Conservation (phyloP, 2,888 invertebrate genomes). For the Nowickia ferox region DNA sequence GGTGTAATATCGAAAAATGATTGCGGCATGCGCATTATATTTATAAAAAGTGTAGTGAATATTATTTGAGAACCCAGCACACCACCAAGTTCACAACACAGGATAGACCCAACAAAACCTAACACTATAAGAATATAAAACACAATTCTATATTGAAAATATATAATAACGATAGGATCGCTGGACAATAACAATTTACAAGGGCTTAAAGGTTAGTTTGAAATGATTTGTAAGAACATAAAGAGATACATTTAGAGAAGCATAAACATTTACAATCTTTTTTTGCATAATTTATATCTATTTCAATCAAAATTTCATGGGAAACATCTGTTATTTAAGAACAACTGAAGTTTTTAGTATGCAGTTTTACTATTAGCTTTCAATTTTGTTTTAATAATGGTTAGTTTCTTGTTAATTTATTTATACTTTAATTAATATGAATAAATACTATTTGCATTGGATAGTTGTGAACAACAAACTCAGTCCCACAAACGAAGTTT, state of each 20-base stretch:
- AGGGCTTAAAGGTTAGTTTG: neutral
- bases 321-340: no score
- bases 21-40: slow-evolving; percentile 85
- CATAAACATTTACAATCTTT: neutral
- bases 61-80: slow-evolving; percentile 83
- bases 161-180: neutral
- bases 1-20: slow-evolving; percentile 87
- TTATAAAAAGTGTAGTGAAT: slow-evolving; percentile 84
- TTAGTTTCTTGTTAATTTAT: no score
- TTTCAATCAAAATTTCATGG: neutral
- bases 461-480: no score
- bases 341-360: no score
- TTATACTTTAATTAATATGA: no score
- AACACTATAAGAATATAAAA: slow-evolving; percentile 75
- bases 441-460: no score
- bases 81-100: slow-evolving; percentile 83
- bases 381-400: no score
- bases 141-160: neutral
- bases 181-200: neutral
- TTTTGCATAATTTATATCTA: neutral
- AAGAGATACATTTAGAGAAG: neutral
- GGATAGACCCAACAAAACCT: slow-evolving; percentile 76
- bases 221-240: neutral
- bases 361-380: no score
- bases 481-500: no score